Percentiles rank a stretch among this genome's conserved stretches.
Evolutionary conservation across 35 echinoderm and acorn worm genomes (phyloP).

Genomic region (Strongylocentrotus purpuratus): DNA sequence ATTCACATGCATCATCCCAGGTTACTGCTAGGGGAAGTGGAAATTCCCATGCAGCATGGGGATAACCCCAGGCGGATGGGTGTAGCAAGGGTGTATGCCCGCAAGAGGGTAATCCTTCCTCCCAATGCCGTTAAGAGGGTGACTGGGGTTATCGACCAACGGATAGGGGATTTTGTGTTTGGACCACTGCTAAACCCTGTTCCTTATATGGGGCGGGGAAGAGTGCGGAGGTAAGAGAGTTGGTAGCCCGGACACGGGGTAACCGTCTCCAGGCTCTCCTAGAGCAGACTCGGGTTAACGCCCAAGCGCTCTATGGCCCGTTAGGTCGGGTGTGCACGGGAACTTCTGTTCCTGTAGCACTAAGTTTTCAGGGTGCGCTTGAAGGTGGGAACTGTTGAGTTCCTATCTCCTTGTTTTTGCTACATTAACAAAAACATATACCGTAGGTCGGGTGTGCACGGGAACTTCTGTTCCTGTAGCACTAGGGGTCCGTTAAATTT

Average conservation of each 20-base stretch:
- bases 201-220: not conserved
- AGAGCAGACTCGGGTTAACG: not conserved
- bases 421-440: no score
- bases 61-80: not conserved
- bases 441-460: no score
- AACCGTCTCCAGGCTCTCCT: not conserved
- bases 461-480: no score
- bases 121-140: conserved; percentile 43
- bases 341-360: no score
- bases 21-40: conserved; percentile 3
- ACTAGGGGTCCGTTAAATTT: no score
- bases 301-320: not conserved
- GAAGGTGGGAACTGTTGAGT: no score
- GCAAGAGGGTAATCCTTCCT: conserved; percentile 38
- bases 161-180: conserved; percentile 39
- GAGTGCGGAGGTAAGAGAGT: not conserved
- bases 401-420: no score
- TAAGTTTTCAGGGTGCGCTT: no score
- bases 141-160: not conserved
- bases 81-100: conserved; percentile 21
- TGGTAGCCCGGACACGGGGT: not conserved
- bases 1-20: not conserved
- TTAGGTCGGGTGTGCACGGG: not conserved
- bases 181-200: conserved; percentile 21
- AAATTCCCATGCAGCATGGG: conserved; percentile 21